Evolutionary conservation across 2,113 vertebrate genomes (phyloP).

Genomic region (Saccopteryx leptura): DNA sequence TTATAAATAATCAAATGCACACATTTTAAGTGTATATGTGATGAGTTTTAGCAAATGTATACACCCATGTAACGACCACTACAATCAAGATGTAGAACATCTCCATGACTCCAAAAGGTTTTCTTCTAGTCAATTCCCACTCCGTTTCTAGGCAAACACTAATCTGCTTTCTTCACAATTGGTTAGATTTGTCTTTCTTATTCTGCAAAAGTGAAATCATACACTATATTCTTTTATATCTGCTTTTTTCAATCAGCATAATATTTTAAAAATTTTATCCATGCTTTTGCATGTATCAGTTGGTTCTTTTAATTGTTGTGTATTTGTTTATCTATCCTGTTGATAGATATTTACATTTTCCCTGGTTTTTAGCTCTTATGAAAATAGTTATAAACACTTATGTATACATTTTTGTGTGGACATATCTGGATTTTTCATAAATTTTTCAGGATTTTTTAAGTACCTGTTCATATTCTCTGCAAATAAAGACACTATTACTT

Average conservation of each 20-base stretch:
- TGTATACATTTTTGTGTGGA: not conserved
- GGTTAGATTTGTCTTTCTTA: conserved; percentile 25
- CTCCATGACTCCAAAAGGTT: not conserved
- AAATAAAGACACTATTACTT: conserved; percentile 26
- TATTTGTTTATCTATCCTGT: not conserved
- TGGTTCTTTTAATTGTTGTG: not conserved
- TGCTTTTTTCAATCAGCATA: not conserved
- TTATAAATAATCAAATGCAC: not conserved
- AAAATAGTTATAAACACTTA: not conserved
- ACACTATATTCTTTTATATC: not conserved
- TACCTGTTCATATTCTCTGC: not conserved
- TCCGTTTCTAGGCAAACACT: not conserved
- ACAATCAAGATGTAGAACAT: not conserved
- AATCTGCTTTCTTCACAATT: not conserved
- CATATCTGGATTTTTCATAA: not conserved
- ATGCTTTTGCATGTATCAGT: not conserved
- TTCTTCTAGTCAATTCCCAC: not conserved
- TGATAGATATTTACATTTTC: not conserved
- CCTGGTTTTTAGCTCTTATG: not conserved
- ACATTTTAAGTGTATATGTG: not conserved
- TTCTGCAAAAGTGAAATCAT: not conserved
- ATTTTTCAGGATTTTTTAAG: conserved; percentile 29
- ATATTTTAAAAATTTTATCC: not conserved
- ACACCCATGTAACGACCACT: not conserved
- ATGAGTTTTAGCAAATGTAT: not conserved